Evolutionary conservation across 2,888 invertebrate genomes (phyloP), one percentile per base, ranked within the genome.

Genomic region (Zonitis immaculata): DNA sequence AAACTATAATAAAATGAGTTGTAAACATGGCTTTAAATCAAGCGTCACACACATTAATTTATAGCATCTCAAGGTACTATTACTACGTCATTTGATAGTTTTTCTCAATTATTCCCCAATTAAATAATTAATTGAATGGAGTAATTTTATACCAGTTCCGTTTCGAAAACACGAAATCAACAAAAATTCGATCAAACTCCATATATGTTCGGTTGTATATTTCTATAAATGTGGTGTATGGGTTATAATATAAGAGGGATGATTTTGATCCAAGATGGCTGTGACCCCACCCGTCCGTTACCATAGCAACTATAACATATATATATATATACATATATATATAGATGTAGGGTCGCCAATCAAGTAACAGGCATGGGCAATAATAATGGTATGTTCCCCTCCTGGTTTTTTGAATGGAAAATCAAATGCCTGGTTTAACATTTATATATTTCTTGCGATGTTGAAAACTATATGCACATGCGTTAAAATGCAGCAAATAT

Each of bases 221-320:
- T 1, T n/a, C n/a, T n/a, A n/a, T n/a, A n/a, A n/a, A n/a, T n/a
- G n/a, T n/a, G n/a, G n/a, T n/a, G n/a, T 22, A 6, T 20, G 22
- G 20, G 20, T 32, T 26, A 8, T 12, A 6, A 35, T 11, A 18
- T 27, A 25, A 44, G 28, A 44, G 59, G 60, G 58, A 60, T 58
- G 60, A 59, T 61, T 58, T 60, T 53, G 61, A 60, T 69, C 66
- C 72, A 74, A 74, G 71, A 73, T 74, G 74, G 73, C 74, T 69
- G 70, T 69, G 69, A 69, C 69, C 70, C 73, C 73, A 73, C 73
- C 74, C 73, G 73, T 57, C 72, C 52, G 52, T 56, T 66, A 64
- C 71, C 69, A 73, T 73, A 68, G 72, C 62, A 66, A 74, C 74
- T 63, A 64, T 65, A n/a, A n/a, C n/a, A n/a, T n/a, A n/a, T n/a